Conservation (phyloP, 64 coral and sea anemone species). For the Stylophora pistillata region DNA sequence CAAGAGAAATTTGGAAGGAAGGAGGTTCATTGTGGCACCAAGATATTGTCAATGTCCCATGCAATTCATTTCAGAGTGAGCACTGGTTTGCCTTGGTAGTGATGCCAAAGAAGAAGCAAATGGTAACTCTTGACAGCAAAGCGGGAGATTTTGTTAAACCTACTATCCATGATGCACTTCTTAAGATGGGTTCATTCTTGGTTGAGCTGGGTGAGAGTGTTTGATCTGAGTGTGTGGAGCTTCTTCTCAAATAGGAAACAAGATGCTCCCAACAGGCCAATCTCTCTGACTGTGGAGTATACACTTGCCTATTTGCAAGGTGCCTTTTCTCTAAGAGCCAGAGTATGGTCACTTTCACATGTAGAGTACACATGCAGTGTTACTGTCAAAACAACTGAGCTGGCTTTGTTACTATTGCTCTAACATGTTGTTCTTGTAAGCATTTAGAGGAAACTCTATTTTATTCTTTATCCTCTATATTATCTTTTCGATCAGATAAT, state of each 20-base stretch:
- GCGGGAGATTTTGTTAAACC: conserved; percentile 27
- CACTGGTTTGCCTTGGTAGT: conserved; percentile 49
- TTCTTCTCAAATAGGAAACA: neutral
- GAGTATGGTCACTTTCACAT: neutral
- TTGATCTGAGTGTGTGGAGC: neutral
- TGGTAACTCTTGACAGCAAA: conserved; percentile 31
- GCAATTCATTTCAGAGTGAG: neutral
- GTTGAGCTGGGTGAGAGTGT: neutral
- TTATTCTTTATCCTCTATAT: no score
- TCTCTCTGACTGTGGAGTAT: neutral
- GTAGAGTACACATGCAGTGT: neutral
- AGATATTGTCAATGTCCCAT: neutral
- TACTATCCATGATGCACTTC: neutral
- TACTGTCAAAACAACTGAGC: neutral
- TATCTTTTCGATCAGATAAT: no score
- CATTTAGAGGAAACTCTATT: no score
- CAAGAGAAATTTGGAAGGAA: neutral
- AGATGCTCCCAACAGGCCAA: neutral
- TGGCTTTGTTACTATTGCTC: no score
- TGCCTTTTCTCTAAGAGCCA: neutral
- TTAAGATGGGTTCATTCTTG: neutral
- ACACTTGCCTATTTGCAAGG: neutral
- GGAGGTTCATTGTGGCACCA: neutral
- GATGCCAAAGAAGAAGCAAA: conserved; percentile 1
- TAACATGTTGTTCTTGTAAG: no score